phyloP scores from a whole-genome alignment of 2,797 vertebrate species.

The Dermochelys coriacea region DNA sequence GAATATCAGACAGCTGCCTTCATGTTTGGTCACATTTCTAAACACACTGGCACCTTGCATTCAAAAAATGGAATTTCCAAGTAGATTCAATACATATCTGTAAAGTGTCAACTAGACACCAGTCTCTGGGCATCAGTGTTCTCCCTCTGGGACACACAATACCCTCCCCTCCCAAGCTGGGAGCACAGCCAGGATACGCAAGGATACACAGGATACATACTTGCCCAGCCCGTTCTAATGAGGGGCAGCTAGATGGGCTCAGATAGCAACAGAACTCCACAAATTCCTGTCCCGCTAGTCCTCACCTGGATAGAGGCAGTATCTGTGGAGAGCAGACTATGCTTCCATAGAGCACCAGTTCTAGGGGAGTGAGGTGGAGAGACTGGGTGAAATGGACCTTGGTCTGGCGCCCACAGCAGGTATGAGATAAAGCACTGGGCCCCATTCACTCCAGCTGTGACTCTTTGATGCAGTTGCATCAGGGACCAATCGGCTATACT shows the following conservation, averaged over 20 bases:
- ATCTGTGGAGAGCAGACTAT: neutral
- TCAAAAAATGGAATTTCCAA: neutral
- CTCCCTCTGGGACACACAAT: neutral
- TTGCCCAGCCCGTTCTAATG: neutral
- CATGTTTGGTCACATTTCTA: neutral
- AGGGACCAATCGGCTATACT: neutral
- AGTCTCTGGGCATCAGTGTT: neutral
- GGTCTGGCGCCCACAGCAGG: neutral
- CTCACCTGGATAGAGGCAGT: neutral
- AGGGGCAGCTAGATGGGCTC: neutral
- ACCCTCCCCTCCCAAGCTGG: neutral
- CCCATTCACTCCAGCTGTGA: neutral
- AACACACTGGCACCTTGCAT: accelerated
- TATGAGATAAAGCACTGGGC: neutral
- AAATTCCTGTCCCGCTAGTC: neutral
- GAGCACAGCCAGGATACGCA: neutral
- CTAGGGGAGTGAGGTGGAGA: neutral
- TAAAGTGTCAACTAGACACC: neutral
- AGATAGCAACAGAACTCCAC: neutral
- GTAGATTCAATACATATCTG: neutral
- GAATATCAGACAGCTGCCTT: neutral
- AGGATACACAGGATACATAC: too few relatives aligned
- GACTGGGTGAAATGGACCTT: neutral
- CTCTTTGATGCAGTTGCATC: neutral
- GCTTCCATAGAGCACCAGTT: neutral